A percentile compares a stretch with the other conserved stretches of the same genome.
These are phyloP conservation scores for Neodiprion pinetum DNA, from an alignment of 1,140 invertebrate genomes.

Conservation along the genomic window DNA sequence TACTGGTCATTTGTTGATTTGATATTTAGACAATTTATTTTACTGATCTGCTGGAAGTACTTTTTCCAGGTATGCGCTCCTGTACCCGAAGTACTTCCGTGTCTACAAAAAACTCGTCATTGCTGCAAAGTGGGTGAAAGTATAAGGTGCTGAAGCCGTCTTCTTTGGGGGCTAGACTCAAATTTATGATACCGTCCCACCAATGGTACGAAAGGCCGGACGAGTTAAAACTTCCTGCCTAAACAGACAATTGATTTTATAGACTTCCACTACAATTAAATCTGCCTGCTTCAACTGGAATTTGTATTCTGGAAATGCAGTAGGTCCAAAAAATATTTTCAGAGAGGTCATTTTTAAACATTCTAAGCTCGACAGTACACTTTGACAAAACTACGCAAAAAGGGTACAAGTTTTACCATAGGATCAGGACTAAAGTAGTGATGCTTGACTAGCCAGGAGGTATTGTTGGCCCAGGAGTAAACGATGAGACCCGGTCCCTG, in stretches of 20 bases:
- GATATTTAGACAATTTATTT: neutral
- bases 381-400: too few relatives aligned
- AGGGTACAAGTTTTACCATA: constrained; percentile 38
- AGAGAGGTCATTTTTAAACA: too few relatives aligned
- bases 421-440: constrained; percentile 77
- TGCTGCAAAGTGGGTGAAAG: constrained; percentile 79
- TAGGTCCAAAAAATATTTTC: too few relatives aligned
- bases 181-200: constrained; percentile 78
- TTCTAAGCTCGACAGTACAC: too few relatives aligned
- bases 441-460: constrained; percentile 75
- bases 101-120: constrained; percentile 74
- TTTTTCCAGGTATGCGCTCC: constrained; percentile 58
- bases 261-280: neutral
- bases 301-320: too few relatives aligned
- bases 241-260: constrained; percentile 24
- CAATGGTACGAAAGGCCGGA: constrained; percentile 76
- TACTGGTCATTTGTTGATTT: neutral
- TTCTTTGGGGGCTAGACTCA: constrained; percentile 67
- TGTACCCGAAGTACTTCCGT: constrained; percentile 70
- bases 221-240: constrained; percentile 73
- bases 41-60: constrained; percentile 25
- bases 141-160: constrained; percentile 76
- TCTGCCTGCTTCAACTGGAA: neutral
- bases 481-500: constrained; percentile 71
- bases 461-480: constrained; percentile 72